Evolutionary conservation across 2,888 invertebrate species (phyloP), one percentile per base, ranked within the genome.

Genomic region (Pycnomerus fuliginosus): DNA sequence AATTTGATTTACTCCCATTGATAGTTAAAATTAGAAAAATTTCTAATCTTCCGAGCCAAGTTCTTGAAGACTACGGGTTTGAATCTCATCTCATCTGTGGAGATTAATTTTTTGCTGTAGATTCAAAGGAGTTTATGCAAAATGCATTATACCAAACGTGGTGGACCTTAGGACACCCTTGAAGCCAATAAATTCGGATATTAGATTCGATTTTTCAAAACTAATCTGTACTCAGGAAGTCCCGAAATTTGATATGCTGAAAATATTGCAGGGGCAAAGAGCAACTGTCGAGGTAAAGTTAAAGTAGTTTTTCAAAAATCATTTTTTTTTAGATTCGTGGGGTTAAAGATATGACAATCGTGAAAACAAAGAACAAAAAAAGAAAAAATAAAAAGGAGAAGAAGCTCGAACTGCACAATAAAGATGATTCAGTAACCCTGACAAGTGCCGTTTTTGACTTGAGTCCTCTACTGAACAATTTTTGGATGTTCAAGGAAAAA

Each of bases 401-500:
- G 11, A 25, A 25, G 11, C 3, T 3, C 3, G 25, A 25, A 25
- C n/a, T n/a, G n/a, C n/a, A n/a, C n/a, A 4, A 4, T 10, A 10
- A 25, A 25, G 11, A 8, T 10, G 10, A 4, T 10, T 3, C 3
- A 4, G 4, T 33, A 10, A 15, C 10, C 8, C 14, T 38, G 14
- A 33, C 33, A 1, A 30, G 34, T 3, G 22, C 29, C 12, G 22
- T 24, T 3, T 44, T 29, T 12, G 44, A 44, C 14, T 22, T 39
- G 2, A 44, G 39, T 13, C 11, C 29, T 8, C 11, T 44, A 8
- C 7, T 16, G 10, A 33, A 16, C 7, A 15, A 8, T 5, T 17
- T 29, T 5, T 39, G 16, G 10, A 14, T 28, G 2, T 38, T 44
- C 10, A 44, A 39, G 30, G 44, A 44, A 11, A 44, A 44, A 23